Evolutionary conservation across 2,888 invertebrate species (phyloP).

Genomic region (Rotaria sp.): DNA sequence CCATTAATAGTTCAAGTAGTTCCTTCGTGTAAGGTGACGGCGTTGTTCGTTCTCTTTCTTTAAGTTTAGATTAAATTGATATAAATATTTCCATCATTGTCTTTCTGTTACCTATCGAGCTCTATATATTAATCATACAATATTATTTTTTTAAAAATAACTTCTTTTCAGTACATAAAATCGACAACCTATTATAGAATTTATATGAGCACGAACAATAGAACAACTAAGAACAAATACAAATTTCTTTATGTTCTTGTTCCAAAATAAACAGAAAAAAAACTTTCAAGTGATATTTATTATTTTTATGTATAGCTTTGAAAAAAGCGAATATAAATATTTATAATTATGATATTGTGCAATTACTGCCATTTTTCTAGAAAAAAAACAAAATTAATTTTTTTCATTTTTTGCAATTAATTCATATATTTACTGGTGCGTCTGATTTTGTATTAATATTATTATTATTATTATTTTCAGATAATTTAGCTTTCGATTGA

Average conservation of each 20-base stretch:
- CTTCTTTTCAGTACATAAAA: neutral
- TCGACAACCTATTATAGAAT: neutral
- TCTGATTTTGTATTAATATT: no score
- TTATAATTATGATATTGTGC: constrained; percentile 25
- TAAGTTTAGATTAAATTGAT: neutral
- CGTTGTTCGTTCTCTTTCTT: no score
- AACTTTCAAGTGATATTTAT: neutral
- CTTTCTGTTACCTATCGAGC: neutral
- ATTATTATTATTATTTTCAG: no score
- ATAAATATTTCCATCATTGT: neutral
- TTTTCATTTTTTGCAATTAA: neutral
- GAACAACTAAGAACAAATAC: neutral
- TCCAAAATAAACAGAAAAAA: neutral
- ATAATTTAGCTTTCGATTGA: neutral
- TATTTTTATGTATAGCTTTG: neutral
- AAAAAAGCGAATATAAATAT: neutral
- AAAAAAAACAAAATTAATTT: neutral
- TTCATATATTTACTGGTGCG: neutral
- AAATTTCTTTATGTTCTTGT: neutral
- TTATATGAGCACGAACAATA: neutral
- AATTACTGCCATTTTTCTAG: neutral
- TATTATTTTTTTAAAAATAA: neutral
- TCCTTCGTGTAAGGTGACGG: no score
- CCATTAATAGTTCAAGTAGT: no score
- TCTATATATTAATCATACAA: neutral